These are phyloP conservation scores for Hylaeus anthracinus DNA, from an alignment of 1,140 invertebrate species.

Conservation along the genomic window DNA sequence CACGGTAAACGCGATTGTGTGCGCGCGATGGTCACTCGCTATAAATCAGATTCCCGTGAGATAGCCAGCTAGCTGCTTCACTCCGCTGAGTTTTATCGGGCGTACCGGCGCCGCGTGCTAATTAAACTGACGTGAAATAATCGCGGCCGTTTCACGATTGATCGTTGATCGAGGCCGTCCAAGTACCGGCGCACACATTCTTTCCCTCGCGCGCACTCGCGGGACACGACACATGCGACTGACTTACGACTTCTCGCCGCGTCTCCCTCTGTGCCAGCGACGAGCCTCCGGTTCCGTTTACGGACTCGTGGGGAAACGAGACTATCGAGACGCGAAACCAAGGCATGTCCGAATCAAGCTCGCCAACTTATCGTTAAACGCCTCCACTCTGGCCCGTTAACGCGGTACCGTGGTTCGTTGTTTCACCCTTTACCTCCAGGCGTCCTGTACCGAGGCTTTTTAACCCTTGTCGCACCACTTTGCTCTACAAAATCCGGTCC, in stretches of 20 bases:
- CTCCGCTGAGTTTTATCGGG: slow-evolving; percentile 77
- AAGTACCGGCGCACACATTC: slow-evolving; percentile 44
- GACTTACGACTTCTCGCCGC: neutral
- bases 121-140: slow-evolving; percentile 81
- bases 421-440: too few species aligned
- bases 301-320: neutral
- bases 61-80: slow-evolving; percentile 77
- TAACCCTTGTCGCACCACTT: too few species aligned
- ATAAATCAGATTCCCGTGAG: slow-evolving; percentile 81
- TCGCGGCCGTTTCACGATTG: slow-evolving; percentile 78
- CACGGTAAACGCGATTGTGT: slow-evolving; percentile 15
- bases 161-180: slow-evolving; percentile 79
- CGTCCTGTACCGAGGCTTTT: too few species aligned
- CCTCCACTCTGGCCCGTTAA: too few species aligned
- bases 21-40: slow-evolving; percentile 74
- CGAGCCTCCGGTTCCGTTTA: neutral
- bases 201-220: slow-evolving; percentile 27
- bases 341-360: too few species aligned
- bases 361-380: too few species aligned
- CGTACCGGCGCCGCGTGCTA: slow-evolving; percentile 78
- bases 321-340: neutral
- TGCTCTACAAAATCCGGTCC: too few species aligned
- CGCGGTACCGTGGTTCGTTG: too few species aligned
- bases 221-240: slow-evolving; percentile 12
- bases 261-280: neutral